Conservation (phyloP, 2,797 vertebrate genomes). For the Chaetophractus vellerosus region DNA sequence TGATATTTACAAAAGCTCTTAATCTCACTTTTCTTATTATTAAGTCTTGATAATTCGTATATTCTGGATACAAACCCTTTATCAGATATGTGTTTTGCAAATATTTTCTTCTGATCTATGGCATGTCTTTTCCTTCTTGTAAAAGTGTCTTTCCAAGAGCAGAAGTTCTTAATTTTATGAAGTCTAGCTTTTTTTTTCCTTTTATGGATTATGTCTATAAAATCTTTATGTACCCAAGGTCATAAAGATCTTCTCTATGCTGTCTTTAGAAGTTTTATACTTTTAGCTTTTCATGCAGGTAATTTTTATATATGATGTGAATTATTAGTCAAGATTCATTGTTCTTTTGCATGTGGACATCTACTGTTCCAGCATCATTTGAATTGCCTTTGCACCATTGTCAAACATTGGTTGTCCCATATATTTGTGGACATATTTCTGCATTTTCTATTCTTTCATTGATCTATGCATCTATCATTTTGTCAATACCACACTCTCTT, state of each 20-base stretch:
- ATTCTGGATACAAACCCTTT: not conserved
- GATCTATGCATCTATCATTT: not conserved
- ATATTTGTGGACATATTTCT: not conserved
- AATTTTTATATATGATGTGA: not conserved
- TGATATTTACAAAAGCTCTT: not conserved
- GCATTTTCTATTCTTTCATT: not conserved
- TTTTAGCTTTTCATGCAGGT: slow-evolving; percentile 22
- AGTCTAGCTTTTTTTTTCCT: not conserved
- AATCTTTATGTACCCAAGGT: not conserved
- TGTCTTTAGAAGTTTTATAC: not conserved
- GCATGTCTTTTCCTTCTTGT: not conserved
- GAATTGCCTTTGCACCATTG: not conserved
- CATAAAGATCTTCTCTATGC: not conserved
- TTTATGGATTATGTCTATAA: not conserved
- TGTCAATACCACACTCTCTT: not conserved
- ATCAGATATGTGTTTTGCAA: not conserved
- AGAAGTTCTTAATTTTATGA: slow-evolving; percentile 6
- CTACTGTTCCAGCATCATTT: not conserved
- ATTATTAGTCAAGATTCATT: not conserved
- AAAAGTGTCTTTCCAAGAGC: not conserved
- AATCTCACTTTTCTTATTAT: slow-evolving; percentile 21
- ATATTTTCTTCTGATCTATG: not conserved
- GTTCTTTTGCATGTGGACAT: not conserved
- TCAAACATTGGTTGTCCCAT: not conserved
- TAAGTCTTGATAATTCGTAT: not conserved